Percentiles rank a stretch among this genome's conserved stretches.
These are phyloP conservation scores for Hippocampus comes DNA, from an alignment of 2,113 vertebrate genomes.

Conservation along the genomic window DNA sequence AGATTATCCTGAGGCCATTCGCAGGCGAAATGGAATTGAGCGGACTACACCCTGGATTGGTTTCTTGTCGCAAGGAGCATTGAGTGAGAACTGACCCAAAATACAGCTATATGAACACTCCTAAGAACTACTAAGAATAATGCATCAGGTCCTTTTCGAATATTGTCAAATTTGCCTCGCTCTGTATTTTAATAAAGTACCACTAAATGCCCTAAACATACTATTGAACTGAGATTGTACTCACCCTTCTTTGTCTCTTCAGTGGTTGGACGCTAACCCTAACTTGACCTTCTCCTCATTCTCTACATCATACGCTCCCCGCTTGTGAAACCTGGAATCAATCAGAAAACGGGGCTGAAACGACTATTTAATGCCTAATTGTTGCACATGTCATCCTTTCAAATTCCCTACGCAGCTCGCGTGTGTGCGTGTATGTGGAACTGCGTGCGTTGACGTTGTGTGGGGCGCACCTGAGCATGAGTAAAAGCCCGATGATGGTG, in stretches of 20 bases:
- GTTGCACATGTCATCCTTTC: background rate
- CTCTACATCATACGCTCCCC: conserved; percentile 91
- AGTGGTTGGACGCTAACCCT: conserved; percentile 83
- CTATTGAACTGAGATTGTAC: conserved; percentile 20
- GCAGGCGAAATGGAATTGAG: background rate
- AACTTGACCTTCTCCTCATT: conserved; percentile 95
- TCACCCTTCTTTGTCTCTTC: conserved; percentile 67
- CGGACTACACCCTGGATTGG: background rate
- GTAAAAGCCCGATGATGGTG: conserved; percentile 83
- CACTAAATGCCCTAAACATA: background rate
- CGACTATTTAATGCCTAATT: background rate
- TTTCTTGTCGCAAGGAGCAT: too few species aligned
- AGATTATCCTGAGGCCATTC: background rate
- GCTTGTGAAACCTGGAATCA: conserved; percentile 85
- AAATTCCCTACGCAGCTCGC: background rate
- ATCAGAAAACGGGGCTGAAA: conserved; percentile 21
- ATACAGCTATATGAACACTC: background rate
- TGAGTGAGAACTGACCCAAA: background rate
- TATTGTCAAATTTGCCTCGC: background rate
- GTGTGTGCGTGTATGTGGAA: background rate
- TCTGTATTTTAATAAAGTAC: background rate
- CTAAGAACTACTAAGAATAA: background rate
- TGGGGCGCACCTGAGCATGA: conserved; percentile 83
- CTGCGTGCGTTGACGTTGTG: background rate
- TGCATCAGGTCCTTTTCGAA: background rate